Base-by-base conservation (phyloP, 2,113 vertebrate species). In the Saguinus midas region DNA sequence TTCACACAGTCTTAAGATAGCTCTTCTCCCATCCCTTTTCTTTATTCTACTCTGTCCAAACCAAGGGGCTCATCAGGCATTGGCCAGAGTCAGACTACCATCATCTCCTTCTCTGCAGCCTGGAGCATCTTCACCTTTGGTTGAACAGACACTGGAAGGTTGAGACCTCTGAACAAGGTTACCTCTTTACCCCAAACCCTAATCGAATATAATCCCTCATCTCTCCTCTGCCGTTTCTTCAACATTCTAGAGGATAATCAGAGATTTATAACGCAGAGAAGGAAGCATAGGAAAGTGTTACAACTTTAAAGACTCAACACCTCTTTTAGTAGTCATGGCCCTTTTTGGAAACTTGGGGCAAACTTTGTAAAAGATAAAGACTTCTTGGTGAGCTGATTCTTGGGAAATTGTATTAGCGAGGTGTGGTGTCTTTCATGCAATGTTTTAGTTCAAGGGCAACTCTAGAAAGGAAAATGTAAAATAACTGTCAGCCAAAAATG, bases 361-460 rank as follows among this genome's bases (percentile, higher is more conserved):
- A 93, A 84, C 75, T 84, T 55, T 78, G 12, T 81, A 76, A 95
- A 84, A 92, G 20, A 70, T 72, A 83, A 55, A 94, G 2, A 21
- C n/a, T 70, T 17, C 57, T 85, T 40, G n/a, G 16, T 94, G 37
- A 92, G 8, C 45, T 48, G 40, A 80, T 52, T 68, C 20, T 35
- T 87, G 12, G 61, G 55, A 94, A 45, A 66, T 73, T 72, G 40
- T 87, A 68, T 48, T 75, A 70, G 35, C 17, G 32, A 48, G 16
- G 29, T 90, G 55, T 90, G 55, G 61, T 61, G 50, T 84, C 76
- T 81, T 93, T 55, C 48, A 91, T 64, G 45, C 4, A 43, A 32
- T 82, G 16, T 85, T 96, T 58, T 78, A 64, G 43, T 81, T 89
- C 52, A 95, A 88, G 83, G 43, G 32, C 21, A 93, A 58, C n/a